Conservation (phyloP, 2,113 vertebrate genomes). For the Plecturocebus donacophilus region DNA sequence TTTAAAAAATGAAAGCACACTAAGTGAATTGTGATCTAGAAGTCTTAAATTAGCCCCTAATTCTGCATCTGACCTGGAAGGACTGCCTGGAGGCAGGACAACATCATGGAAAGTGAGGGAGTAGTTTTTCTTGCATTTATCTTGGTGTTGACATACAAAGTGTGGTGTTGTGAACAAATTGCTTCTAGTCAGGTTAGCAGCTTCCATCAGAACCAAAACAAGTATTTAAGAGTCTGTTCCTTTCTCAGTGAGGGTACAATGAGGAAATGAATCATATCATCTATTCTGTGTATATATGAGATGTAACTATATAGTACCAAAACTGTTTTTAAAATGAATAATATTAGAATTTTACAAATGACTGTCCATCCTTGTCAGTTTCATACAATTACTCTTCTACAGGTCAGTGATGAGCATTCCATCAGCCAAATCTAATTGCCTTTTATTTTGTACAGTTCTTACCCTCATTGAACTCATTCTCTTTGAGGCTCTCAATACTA, state of each 20-base stretch:
- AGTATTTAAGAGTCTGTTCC: background rate
- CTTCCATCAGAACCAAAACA: background rate
- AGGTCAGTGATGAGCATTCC: background rate
- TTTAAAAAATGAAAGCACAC: slow-evolving; percentile 61
- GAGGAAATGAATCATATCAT: background rate
- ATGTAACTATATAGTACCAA: background rate
- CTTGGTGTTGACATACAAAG: slow-evolving; percentile 42
- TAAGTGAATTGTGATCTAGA: slow-evolving; percentile 53
- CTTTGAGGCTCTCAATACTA: background rate
- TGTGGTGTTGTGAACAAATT: slow-evolving; percentile 32
- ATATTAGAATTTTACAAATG: background rate
- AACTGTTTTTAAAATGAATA: background rate
- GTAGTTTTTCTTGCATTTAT: background rate
- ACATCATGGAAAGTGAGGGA: background rate
- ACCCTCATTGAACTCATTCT: background rate
- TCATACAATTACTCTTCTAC: background rate
- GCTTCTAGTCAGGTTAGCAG: background rate
- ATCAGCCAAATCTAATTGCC: background rate
- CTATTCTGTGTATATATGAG: background rate
- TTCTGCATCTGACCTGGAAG: slow-evolving; percentile 22
- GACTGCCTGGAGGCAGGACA: background rate
- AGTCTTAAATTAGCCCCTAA: background rate
- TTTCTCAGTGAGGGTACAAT: background rate
- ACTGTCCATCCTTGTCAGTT: background rate
- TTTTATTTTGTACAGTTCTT: slow-evolving; percentile 23